A percentile compares a stretch with the other conserved stretches of the same genome.
Conservation (phyloP, 2,113 vertebrate species). For the Pangasianodon gigas region DNA sequence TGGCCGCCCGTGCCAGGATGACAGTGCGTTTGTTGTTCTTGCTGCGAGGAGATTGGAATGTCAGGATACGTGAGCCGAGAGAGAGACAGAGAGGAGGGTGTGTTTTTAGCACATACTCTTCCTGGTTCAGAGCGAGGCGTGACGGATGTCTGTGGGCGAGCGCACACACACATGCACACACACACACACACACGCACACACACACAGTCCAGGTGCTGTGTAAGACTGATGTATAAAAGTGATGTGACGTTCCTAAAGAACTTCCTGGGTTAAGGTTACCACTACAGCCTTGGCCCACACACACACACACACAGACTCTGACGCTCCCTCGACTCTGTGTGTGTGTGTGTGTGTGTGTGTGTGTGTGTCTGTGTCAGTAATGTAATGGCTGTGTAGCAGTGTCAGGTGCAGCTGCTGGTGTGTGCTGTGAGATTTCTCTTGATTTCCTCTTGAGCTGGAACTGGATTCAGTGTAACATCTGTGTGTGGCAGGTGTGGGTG, state of each 20-base stretch:
- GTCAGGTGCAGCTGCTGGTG: conserved; percentile 73
- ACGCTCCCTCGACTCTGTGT: conserved; percentile 41
- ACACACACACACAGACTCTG: neutral
- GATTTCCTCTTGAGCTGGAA: conserved; percentile 55
- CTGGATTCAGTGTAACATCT: conserved; percentile 77
- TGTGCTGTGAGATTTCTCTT: conserved; percentile 47
- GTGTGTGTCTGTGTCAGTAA: conserved; percentile 26
- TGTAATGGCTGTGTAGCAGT: conserved; percentile 39
- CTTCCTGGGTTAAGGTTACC: conserved; percentile 16
- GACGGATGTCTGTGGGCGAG: conserved; percentile 47
- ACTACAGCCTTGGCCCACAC: neutral
- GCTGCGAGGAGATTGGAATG: conserved; percentile 53
- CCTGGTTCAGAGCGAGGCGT: conserved; percentile 52
- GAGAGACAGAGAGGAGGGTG: conserved; percentile 27
- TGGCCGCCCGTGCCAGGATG: conserved; percentile 53
- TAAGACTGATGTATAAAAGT: neutral
- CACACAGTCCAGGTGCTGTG: neutral
- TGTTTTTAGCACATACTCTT: conserved; percentile 37
- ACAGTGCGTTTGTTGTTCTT: conserved; percentile 57
- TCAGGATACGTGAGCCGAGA: conserved; percentile 51
- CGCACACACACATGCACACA: conserved; percentile 10
- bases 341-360: conserved; percentile 57
- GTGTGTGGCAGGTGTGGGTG: conserved; percentile 74
- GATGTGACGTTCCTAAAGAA: conserved; percentile 20
- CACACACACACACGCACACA: conserved; percentile 17